A percentile compares a stretch with the other conserved stretches of the same genome.
These are phyloP conservation scores for Fistularia commersonii DNA, from an alignment of 2,797 vertebrate genomes.

Conservation along the genomic window DNA sequence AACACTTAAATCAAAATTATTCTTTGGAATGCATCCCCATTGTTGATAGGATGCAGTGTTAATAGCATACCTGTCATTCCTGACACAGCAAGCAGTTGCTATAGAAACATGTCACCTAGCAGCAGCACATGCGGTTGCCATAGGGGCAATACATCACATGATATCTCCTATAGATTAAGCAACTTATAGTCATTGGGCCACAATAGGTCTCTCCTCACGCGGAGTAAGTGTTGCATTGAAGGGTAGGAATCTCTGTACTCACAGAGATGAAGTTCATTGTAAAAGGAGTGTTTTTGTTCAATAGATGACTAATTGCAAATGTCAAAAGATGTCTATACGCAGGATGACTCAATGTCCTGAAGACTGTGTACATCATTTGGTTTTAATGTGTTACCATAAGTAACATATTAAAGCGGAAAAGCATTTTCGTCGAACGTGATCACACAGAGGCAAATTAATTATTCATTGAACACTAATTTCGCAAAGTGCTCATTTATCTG, in stretches of 20 bases:
- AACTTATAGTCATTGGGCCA: constrained; percentile 11
- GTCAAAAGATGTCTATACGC: too few relatives aligned
- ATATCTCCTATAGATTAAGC: constrained; percentile 41
- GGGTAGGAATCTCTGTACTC: too few relatives aligned
- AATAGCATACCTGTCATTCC: constrained; percentile 43
- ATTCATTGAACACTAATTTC: constrained; percentile 29
- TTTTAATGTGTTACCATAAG: constrained; percentile 1
- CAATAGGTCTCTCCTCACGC: constrained; percentile 8
- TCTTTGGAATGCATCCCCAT: constrained; percentile 1
- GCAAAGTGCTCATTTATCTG: constrained; percentile 16
- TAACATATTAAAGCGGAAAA: background rate
- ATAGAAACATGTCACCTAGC: constrained; percentile 61
- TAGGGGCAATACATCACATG: constrained; percentile 48
- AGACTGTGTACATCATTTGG: background rate
- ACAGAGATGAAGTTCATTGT: too few relatives aligned
- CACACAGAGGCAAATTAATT: constrained; percentile 17
- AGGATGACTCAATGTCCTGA: constrained; percentile 1
- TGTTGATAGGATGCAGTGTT: constrained; percentile 8
- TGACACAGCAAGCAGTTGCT: constrained; percentile 59
- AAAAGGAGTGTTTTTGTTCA: background rate
- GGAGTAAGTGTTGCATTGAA: background rate
- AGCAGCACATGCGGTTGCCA: constrained; percentile 53
- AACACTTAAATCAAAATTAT: too few relatives aligned
- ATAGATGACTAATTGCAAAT: constrained; percentile 5
- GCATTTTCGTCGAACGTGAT: constrained; percentile 22